phyloP scores from a whole-genome alignment of 2,113 vertebrate genomes.

The Ploceus nigricollis region DNA sequence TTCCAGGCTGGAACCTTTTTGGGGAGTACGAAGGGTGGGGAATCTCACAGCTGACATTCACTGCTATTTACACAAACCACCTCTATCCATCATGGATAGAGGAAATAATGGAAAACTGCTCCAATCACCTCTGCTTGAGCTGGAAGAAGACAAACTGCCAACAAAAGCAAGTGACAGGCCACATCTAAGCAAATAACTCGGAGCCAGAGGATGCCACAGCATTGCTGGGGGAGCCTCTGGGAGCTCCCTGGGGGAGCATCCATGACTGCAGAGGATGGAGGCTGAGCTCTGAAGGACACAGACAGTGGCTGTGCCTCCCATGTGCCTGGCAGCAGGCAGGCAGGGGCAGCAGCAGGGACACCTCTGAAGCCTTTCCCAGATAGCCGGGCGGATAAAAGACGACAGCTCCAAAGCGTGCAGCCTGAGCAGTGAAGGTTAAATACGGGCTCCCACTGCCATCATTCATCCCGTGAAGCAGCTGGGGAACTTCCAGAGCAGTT shows the following conservation, averaged over 20 bases:
- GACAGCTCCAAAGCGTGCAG: constrained; percentile 46
- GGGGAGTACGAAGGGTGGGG: neutral
- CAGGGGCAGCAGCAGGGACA: neutral
- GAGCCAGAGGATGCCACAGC: neutral
- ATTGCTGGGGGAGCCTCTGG: neutral
- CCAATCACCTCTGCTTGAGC: neutral
- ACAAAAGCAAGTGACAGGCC: neutral
- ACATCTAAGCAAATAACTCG: fast-evolving
- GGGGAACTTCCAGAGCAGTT: constrained; percentile 73
- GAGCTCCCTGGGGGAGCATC: neutral
- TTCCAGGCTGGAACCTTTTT: neutral
- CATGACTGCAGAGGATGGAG: neutral
- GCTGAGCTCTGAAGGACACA: neutral
- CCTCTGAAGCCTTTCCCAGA: neutral
- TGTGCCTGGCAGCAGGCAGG: neutral
- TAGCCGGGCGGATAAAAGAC: constrained; percentile 54
- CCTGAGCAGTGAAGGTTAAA: constrained; percentile 72
- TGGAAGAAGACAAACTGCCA: neutral
- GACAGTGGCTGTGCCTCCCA: neutral
- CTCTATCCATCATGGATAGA: neutral
- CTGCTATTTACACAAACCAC: neutral
- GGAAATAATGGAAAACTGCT: neutral
- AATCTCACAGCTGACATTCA: fast-evolving
- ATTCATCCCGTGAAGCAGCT: constrained; percentile 73
- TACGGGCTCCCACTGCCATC: constrained; percentile 68